Base-by-base conservation (phyloP, 2,888 invertebrate genomes). In the Thymelicus acteon region DNA sequence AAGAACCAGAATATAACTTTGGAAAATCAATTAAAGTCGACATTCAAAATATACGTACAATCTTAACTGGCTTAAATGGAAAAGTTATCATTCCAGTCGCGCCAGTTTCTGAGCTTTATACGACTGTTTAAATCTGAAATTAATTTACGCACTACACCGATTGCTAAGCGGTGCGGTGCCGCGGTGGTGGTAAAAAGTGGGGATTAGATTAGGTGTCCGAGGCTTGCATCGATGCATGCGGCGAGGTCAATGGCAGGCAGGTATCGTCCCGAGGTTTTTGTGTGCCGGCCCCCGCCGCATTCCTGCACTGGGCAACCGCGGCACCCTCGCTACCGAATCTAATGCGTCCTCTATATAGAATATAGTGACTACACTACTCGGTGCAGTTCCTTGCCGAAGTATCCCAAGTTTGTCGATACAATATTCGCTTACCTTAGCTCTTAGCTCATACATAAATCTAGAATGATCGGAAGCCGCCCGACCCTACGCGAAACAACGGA, bases 171-270 rank as follows among this genome's bases (percentile, higher is more conserved):
- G 66, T 73, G 31, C 31, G 31, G 31, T 31, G 31, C 31, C 31
- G 31, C 31, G 31, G 3, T 31, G 72, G 72, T 67, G 64, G 58
- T 72, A 76, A 78, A 79, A 78, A 74, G 73, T 71, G 74, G 74
- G 78, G 79, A 81, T 84, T 85, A 84, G 79, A 81, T 84, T 85
- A 85, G 84, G 77, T 74, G 73, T 73, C 73, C 72, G 74, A 75
- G 80, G 78, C 80, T 82, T 86, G 84, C 85, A 83, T 74, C 80
- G 82, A 75, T 84, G 84, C 85, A 84, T 82, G 80, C 81, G 79
- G 78, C 75, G 81, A 81, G 83, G 83, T 85, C 92, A 92, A 91
- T 88, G 92, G 86, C 92, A 86, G 88, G 83, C 92, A 92, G 92
- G 92, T 92, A 92, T 85, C 81, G 84, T 80, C 82, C 82, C 84